Evolutionary conservation across 2,113 vertebrate genomes (phyloP), one percentile per base, ranked within the genome.

Genomic region (Pteropus alecto): DNA sequence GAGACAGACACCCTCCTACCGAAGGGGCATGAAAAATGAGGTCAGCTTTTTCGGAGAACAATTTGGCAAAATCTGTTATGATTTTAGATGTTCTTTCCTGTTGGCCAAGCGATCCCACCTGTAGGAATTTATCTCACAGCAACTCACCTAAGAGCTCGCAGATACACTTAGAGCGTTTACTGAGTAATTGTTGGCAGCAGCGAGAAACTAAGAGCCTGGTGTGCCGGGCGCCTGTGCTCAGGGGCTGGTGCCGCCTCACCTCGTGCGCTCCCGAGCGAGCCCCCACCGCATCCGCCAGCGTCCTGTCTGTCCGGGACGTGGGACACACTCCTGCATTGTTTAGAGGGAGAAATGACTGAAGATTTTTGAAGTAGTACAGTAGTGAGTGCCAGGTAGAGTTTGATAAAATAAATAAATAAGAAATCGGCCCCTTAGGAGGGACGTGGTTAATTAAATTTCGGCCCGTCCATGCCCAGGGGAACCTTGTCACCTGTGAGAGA

Each of bases 381-480:
- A 11, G 15, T 30, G 43, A 6, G 51, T 41, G 43, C 41, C 8
- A 7, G 74, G 63, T 54, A 8, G 60, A 30, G 21, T 18, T 4
- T 24, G 87, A 11, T 6, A 9, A 16, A 24, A 3, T 14, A 33
- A 63, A 2, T 26, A 28, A 38, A 9, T 12, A 2, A 2, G 38
- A 0, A 24, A 38, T 5, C 16, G 1, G 30, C 4, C 73, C 41
- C 0, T 16, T 5, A 13, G 11, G 1, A n/a, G 68, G 68, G n/a
- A 8, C 7, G 6, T 6, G 38, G 81, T 33, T 24, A 14, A 15
- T 19, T 24, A 41, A 7, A 15, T 22, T 9, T 35, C 0, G 12
- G 71, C 35, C 91, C 6, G 6, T 67, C 30, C 4, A 1, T 8
- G 18, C 61, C 51, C 1, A 33, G 92, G 83, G 56, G 8, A 30